Evolutionary conservation across 2,888 invertebrate genomes (phyloP), one percentile per base, ranked within the genome.

Genomic region (Leptinotarsa peninsularis): DNA sequence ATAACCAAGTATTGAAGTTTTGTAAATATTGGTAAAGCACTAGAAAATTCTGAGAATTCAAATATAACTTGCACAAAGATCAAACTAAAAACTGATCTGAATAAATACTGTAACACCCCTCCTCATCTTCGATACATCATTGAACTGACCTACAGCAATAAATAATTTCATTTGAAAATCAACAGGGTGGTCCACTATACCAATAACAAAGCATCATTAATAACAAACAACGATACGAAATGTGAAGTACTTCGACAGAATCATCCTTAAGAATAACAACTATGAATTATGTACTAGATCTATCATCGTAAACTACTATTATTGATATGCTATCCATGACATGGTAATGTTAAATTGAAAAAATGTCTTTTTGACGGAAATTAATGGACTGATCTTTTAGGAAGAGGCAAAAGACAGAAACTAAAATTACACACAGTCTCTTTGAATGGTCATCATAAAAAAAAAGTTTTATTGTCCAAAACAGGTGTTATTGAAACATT

Each of bases 281-380:
- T 79, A 79, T 75, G 52, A 76, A 74, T 71, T 66, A 79, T 70
- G 73, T 78, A 79, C 77, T 79, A 81, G 76, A 76, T 79, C 81
- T 82, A 81, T 75, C 77, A 72, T 80, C 76, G 78, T 79, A 81
- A 80, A 79, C 81, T 81, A 82, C 82, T 54, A 73, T 80, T 83
- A 84, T 81, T 88, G 87, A 87, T 88, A 87, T 87, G 87, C 86
- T 87, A 85, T 85, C 81, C 82, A 83, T 85, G 85, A 86, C 83
- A 86, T 87, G 85, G 83, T 82, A 82, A 79, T 77, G 73, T 78
- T 72, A 23, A 54, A 71, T 73, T 74, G 58, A 71, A 74, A 73
- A 74, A 75, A 71, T 70, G 66, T 70, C 56, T 66, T 66, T 71
- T 72, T 72, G 71, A 71, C 70, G 56, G 63, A 70, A 68, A 60